Conservation (phyloP, 1,140 invertebrate species). For the Dolichoris vasculosae region DNA sequence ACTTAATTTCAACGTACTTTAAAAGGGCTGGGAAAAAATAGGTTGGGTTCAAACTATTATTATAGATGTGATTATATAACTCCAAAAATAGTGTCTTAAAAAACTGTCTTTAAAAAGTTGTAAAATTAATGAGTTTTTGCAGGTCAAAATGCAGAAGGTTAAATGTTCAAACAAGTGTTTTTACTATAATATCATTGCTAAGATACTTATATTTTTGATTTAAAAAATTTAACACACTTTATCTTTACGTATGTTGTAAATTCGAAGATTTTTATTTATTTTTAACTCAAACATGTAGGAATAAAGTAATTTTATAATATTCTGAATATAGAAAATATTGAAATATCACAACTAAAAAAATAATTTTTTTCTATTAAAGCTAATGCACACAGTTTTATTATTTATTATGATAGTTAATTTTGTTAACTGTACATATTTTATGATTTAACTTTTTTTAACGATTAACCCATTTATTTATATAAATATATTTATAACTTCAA, state of each 20-base stretch:
- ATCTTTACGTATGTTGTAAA: background rate
- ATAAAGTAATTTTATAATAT: background rate
- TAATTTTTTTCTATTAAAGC: background rate
- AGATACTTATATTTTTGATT: background rate
- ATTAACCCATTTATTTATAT: background rate
- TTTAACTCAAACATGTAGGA: background rate
- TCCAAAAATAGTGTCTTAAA: slow-evolving; percentile 25
- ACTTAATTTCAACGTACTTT: slow-evolving; percentile 15
- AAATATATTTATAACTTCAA: background rate
- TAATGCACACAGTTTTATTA: background rate
- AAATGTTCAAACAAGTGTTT: slow-evolving; percentile 14
- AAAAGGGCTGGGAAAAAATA: slow-evolving; percentile 6
- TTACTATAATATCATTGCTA: background rate
- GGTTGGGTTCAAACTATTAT: slow-evolving; percentile 25
- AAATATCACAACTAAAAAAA: background rate
- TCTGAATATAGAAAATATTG: background rate
- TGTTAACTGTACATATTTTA: background rate
- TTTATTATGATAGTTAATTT: background rate
- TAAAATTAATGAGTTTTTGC: slow-evolving; percentile 25
- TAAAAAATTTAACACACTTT: background rate
- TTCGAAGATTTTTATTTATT: background rate
- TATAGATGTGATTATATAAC: slow-evolving; percentile 31
- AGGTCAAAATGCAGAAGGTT: background rate
- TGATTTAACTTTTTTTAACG: no score
- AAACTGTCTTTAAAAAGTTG: slow-evolving; percentile 30